A percentile compares a stretch with the other conserved stretches of the same genome.
Conservation (phyloP, 2,888 invertebrate genomes). For the Icerya purchasi region DNA sequence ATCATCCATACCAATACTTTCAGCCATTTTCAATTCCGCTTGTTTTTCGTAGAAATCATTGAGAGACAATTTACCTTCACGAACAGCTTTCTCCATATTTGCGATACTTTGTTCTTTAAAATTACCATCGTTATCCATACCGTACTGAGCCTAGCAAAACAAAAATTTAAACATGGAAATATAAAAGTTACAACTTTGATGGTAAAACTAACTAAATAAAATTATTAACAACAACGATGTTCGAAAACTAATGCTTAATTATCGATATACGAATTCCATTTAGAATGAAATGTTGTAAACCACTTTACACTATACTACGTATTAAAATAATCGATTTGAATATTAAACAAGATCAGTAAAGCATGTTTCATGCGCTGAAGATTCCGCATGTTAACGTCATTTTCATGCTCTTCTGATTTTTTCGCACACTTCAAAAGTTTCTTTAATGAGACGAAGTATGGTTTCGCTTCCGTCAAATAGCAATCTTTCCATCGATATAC, state of each 20-base stretch:
- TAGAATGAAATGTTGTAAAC: no score
- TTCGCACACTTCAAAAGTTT: no score
- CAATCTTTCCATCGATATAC: no score
- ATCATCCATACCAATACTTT: constrained; percentile 58
- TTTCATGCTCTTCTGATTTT: no score
- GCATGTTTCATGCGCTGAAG: no score
- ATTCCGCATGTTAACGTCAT: no score
- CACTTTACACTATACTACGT: no score
- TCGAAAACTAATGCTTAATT: constrained; percentile 23
- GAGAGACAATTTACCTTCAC: constrained; percentile 64
- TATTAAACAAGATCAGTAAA: no score
- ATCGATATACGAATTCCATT: constrained; percentile 53
- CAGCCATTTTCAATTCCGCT: constrained; percentile 48
- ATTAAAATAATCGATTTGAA: no score
- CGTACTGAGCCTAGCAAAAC: constrained; percentile 42
- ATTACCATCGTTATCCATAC: constrained; percentile 66
- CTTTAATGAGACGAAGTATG: no score
- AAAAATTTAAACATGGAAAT: background rate
- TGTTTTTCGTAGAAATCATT: constrained; percentile 67
- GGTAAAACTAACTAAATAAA: background rate
- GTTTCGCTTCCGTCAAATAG: no score
- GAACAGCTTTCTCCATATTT: constrained; percentile 61
- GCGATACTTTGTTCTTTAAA: constrained; percentile 55
- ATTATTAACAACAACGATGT: background rate
- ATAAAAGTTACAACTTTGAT: background rate